Percentiles rank a stretch among this genome's conserved stretches.
These are phyloP conservation scores for Protomyctophum bolini DNA, from an alignment of 2,113 vertebrate species.

Conservation along the genomic window DNA sequence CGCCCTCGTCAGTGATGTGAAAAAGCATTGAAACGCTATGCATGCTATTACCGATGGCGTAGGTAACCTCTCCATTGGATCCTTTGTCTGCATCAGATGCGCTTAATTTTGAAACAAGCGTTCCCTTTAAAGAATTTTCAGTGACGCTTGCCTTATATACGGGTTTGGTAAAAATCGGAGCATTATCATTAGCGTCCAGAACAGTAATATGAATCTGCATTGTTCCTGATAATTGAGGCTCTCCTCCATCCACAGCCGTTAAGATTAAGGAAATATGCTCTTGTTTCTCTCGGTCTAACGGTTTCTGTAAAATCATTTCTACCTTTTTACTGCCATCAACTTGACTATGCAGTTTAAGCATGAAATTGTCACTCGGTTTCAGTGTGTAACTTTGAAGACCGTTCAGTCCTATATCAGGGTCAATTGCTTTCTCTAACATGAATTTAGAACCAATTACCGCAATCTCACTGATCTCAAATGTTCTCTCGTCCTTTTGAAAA, in stretches of 20 bases:
- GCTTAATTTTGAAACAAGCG: slow-evolving; percentile 50
- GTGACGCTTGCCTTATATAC: slow-evolving; percentile 66
- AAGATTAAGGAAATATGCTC: slow-evolving; percentile 40
- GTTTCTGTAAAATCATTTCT: slow-evolving; percentile 65
- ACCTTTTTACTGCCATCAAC: slow-evolving; percentile 55
- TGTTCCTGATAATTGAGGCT: slow-evolving; percentile 54
- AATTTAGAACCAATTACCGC: slow-evolving; percentile 65
- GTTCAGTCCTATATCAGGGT: slow-evolving; percentile 78
- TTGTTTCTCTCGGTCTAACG: slow-evolving; percentile 59
- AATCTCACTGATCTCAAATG: slow-evolving; percentile 74
- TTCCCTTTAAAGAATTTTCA: slow-evolving; percentile 66
- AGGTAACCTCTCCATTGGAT: slow-evolving; percentile 62
- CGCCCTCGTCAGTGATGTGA: slow-evolving; percentile 62
- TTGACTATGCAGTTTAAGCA: slow-evolving; percentile 56
- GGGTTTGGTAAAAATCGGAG: slow-evolving; percentile 62
- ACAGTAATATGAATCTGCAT: slow-evolving; percentile 55
- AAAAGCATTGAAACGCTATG: slow-evolving; percentile 59
- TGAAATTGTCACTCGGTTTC: slow-evolving; percentile 66
- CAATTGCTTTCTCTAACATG: slow-evolving; percentile 74
- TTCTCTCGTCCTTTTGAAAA: slow-evolving; percentile 70
- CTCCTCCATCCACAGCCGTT: slow-evolving; percentile 56
- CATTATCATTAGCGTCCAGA: slow-evolving; percentile 62
- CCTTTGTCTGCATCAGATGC: slow-evolving; percentile 75
- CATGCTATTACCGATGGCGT: slow-evolving; percentile 65
- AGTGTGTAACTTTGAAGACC: slow-evolving; percentile 76